Evolutionary conservation across 2,888 invertebrate species (phyloP).

Genomic region (Euproctis similis): DNA sequence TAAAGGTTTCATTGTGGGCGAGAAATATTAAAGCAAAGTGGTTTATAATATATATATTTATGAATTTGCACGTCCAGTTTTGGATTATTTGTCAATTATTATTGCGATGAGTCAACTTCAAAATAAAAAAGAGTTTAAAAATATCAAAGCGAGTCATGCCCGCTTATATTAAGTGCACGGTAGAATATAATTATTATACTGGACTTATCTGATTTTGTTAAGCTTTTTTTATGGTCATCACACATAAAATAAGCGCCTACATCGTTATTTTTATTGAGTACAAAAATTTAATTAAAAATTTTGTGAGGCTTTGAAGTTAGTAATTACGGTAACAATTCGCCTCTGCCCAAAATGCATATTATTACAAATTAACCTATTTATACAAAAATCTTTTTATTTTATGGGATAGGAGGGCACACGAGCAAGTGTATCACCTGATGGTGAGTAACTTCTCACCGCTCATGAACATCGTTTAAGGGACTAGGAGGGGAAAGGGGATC

Average conservation of each 20-base stretch:
- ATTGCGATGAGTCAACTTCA: conserved; percentile 15
- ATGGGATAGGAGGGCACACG: no score
- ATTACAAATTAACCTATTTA: no score
- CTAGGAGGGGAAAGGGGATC: no score
- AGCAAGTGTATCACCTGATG: no score
- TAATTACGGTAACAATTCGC: no score
- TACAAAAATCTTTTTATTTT: no score
- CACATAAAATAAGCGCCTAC: conserved; percentile 63
- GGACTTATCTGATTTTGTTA: conserved; percentile 38
- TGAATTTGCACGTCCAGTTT: conserved; percentile 9
- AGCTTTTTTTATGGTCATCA: conserved; percentile 50
- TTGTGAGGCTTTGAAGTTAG: conserved; percentile 33
- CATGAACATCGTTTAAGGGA: no score
- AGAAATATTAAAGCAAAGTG: conserved; percentile 9
- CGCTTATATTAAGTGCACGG: conserved; percentile 18
- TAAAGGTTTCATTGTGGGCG: conserved; percentile 18
- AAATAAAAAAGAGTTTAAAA: conserved; percentile 15
- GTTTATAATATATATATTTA: no score
- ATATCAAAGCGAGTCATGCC: conserved; percentile 8
- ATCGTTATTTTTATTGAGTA: conserved; percentile 40
- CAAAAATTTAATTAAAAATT: conserved; percentile 51
- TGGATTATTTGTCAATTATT: conserved; percentile 7
- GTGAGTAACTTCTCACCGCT: no score
- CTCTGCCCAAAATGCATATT: no score
- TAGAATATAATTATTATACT: conserved; percentile 33